A percentile compares a stretch with the other conserved stretches of the same genome.
phyloP scores from a whole-genome alignment of 2,888 invertebrate genomes.

The Xestoiulus laeticollis region DNA sequence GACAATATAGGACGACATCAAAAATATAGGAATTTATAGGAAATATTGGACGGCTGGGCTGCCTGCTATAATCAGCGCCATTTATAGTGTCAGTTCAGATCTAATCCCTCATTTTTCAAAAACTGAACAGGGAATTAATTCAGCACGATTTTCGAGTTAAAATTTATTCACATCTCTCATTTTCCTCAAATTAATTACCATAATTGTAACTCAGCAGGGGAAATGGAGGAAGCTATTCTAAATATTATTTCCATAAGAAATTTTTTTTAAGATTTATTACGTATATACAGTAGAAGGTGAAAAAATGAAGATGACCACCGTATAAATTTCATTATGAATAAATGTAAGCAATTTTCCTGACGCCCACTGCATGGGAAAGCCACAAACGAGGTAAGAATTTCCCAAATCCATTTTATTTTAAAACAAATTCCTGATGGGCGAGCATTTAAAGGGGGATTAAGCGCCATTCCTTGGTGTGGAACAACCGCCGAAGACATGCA shows the following conservation, averaged over 20 bases:
- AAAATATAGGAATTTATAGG: too few species aligned
- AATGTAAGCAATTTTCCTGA: neutral
- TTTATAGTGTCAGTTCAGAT: too few species aligned
- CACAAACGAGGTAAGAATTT: constrained; percentile 26
- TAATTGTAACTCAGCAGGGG: neutral
- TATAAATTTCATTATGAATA: neutral
- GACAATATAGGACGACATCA: too few species aligned
- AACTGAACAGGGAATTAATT: too few species aligned
- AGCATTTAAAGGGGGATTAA: neutral
- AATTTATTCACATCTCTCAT: neutral
- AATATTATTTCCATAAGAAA: neutral
- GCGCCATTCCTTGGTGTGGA: neutral
- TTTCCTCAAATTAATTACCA: neutral
- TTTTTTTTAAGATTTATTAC: neutral
- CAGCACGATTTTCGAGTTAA: too few species aligned
- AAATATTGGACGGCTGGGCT: too few species aligned
- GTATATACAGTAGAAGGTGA: neutral
- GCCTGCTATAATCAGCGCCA: too few species aligned
- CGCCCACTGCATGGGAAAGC: neutral
- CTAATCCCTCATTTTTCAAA: too few species aligned
- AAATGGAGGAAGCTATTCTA: neutral
- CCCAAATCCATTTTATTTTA: neutral
- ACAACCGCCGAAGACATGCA: neutral
- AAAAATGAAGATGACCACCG: constrained; percentile 14
- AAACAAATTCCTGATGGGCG: neutral